Percentiles rank a stretch among this genome's conserved stretches.
These are phyloP conservation scores for Octopus sinensis DNA, from an alignment of 1,140 invertebrate genomes.

Conservation along the genomic window DNA sequence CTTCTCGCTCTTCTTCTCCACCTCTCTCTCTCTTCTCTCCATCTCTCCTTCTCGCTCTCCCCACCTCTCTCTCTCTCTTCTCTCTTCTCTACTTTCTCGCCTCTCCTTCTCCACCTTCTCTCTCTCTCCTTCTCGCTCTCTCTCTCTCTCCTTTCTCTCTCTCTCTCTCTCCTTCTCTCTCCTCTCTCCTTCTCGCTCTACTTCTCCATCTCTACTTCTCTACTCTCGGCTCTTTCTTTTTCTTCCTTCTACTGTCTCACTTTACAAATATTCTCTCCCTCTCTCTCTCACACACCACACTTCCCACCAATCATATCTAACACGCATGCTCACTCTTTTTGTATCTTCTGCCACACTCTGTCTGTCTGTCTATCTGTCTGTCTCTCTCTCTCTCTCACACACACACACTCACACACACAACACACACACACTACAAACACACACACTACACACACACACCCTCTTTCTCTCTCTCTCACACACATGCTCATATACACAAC, in stretches of 20 bases:
- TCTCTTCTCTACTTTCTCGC: neutral
- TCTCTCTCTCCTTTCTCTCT: neutral
- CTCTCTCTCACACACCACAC: too few relatives aligned
- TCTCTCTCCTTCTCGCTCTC: neutral
- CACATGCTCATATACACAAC: too few relatives aligned
- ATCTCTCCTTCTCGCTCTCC: neutral
- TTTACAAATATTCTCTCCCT: neutral
- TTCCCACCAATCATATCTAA: too few relatives aligned
- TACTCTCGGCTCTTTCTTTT: neutral
- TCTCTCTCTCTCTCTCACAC: too few relatives aligned
- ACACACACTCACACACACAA: too few relatives aligned
- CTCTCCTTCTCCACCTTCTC: neutral
- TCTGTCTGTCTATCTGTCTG: too few relatives aligned
- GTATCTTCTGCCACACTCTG: too few relatives aligned
- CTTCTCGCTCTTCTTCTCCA: neutral
- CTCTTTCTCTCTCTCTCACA: too few relatives aligned
- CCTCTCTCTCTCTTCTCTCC: neutral
- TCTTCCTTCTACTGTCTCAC: neutral
- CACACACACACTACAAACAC: too few relatives aligned
- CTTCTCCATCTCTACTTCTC: neutral
- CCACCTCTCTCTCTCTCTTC: neutral
- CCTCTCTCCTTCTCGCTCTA: neutral
- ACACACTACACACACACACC: too few relatives aligned
- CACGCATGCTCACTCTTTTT: too few relatives aligned
- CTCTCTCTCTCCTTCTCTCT: neutral